Evolutionary conservation across 2,888 invertebrate genomes (phyloP).

Genomic region (Leucophenga maculata): DNA sequence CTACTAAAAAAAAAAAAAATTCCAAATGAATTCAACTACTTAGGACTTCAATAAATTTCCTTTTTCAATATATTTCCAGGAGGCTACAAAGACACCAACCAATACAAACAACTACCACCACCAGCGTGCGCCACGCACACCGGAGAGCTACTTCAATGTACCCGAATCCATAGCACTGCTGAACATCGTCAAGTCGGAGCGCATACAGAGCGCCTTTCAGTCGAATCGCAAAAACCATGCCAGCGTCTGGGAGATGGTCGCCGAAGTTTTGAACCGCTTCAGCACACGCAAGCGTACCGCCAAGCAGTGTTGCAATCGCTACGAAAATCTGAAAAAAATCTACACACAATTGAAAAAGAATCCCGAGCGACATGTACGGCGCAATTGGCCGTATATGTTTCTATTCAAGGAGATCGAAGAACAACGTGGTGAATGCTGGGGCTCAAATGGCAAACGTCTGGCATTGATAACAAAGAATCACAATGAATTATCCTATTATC

Average conservation of each 20-base stretch:
- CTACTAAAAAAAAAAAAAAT: too few species aligned
- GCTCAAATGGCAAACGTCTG: constrained; percentile 68
- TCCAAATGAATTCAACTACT: too few species aligned
- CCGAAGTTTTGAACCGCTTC: constrained; percentile 69
- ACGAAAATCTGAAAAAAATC: constrained; percentile 71
- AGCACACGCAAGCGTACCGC: constrained; percentile 70
- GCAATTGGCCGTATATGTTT: constrained; percentile 72
- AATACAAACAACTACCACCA: constrained; percentile 66
- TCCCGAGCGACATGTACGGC: constrained; percentile 70
- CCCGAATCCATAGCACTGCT: constrained; percentile 71
- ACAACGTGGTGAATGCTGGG: constrained; percentile 71
- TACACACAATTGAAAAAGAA: constrained; percentile 71
- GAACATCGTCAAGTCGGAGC: constrained; percentile 71
- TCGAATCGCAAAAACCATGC: constrained; percentile 72
- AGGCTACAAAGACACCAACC: constrained; percentile 59
- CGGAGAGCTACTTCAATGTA: constrained; percentile 71
- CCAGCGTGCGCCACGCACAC: constrained; percentile 70
- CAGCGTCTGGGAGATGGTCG: constrained; percentile 72
- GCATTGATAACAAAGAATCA: constrained; percentile 68
- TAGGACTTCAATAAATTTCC: too few species aligned
- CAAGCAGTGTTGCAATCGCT: constrained; percentile 71
- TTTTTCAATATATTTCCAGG: constrained; percentile 58
- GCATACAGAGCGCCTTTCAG: constrained; percentile 71
- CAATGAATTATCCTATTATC: constrained; percentile 71
- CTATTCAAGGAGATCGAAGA: constrained; percentile 72